These are phyloP conservation scores for Crocallis elinguaria DNA, from an alignment of 2,888 invertebrate species.

Conservation along the genomic window DNA sequence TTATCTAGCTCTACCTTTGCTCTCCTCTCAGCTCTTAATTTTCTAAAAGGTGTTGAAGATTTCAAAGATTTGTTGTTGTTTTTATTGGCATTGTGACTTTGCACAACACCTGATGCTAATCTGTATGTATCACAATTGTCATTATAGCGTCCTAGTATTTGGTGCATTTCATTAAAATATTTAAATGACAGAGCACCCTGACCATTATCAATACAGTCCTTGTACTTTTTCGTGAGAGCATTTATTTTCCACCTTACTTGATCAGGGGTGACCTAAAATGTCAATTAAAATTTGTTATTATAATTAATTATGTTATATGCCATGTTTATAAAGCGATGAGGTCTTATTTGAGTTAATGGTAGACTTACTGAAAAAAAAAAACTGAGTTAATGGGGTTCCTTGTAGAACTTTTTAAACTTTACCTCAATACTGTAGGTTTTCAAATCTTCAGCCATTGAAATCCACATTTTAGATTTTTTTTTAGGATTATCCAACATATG, in stretches of 20 bases:
- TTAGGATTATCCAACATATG: constrained; percentile 69
- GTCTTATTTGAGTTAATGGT: too few relatives aligned
- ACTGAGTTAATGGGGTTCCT: too few relatives aligned
- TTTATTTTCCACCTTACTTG: constrained; percentile 73
- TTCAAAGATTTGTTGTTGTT: constrained; percentile 48
- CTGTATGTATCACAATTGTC: constrained; percentile 59
- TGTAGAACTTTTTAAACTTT: constrained; percentile 5
- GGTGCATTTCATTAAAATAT: constrained; percentile 73
- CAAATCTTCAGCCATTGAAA: constrained; percentile 66
- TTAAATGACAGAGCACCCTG: constrained; percentile 59
- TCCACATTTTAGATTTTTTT: constrained; percentile 73
- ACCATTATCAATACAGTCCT: constrained; percentile 66
- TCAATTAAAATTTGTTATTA: not conserved
- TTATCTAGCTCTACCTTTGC: constrained; percentile 65
- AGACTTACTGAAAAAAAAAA: too few relatives aligned
- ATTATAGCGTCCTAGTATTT: constrained; percentile 60
- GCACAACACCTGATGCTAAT: constrained; percentile 59
- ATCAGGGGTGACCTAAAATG: constrained; percentile 63
- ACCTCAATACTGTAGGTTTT: constrained; percentile 64
- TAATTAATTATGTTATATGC: too few relatives aligned
- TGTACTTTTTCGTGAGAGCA: constrained; percentile 69
- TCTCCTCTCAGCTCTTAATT: constrained; percentile 54
- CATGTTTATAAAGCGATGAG: too few relatives aligned
- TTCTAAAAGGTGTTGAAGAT: constrained; percentile 57
- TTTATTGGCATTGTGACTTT: constrained; percentile 45